Evolutionary conservation across 2,888 invertebrate species (phyloP).

Genomic region (Hirtodrosophila histrioides): DNA sequence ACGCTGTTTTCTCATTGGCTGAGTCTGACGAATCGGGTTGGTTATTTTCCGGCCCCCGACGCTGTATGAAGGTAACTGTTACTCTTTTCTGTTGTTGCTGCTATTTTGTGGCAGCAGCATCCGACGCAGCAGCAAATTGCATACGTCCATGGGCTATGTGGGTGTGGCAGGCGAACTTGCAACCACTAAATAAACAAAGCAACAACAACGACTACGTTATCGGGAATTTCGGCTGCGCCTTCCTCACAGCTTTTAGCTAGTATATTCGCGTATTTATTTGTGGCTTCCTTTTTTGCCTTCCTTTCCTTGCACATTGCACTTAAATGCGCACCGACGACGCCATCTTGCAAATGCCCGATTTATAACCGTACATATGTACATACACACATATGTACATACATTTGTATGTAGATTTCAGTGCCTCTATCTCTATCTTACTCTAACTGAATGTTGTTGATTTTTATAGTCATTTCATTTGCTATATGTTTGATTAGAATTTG

Average conservation of each 20-base stretch:
- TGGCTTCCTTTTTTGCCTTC: conserved; percentile 11
- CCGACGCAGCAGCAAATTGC: conserved; percentile 57
- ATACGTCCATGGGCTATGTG: conserved; percentile 40
- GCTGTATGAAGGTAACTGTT: conserved; percentile 40
- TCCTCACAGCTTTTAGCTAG: conserved; percentile 19
- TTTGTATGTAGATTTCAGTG: conserved; percentile 22
- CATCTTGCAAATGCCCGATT: conserved; percentile 50
- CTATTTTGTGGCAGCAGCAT: conserved; percentile 52
- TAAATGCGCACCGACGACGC: conserved; percentile 33
- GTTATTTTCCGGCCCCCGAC: conserved; percentile 58
- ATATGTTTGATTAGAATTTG: conserved; percentile 28
- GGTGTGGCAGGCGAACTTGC: conserved; percentile 67
- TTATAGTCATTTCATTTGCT: conserved; percentile 35
- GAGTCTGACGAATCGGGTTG: conserved; percentile 74
- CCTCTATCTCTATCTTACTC: conserved; percentile 18
- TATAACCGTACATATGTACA: conserved; percentile 37
- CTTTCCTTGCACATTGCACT: conserved; percentile 37
- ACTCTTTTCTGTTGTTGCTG: conserved; percentile 39
- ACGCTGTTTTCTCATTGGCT: conserved; percentile 76
- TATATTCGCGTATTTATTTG: conserved; percentile 42
- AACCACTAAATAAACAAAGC: conserved; percentile 77
- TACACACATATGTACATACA: not conserved
- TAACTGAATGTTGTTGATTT: conserved; percentile 40
- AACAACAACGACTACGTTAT: conserved; percentile 11
- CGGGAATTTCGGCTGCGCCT: conserved; percentile 31